Base-by-base conservation (phyloP, 2,888 invertebrate genomes). In the Leucophenga maculata region DNA sequence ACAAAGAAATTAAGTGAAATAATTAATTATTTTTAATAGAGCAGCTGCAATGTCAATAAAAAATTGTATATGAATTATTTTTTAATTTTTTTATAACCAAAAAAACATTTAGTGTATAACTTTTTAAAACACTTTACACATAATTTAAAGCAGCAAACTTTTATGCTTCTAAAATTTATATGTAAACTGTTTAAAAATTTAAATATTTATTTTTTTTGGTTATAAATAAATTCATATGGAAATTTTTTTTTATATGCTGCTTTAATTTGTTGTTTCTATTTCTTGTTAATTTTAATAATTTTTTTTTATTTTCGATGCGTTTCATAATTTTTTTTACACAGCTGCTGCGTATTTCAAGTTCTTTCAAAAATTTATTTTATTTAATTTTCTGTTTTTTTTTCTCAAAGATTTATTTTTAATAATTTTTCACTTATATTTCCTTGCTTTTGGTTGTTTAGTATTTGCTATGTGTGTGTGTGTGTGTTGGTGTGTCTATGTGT, bases 261-360 rank as follows among this genome's bases (percentile, higher is more conserved):
- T 69, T 71, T 68, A 69, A 52, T 52, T 72, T 67, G 64, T 69
- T 64, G 46, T 72, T 65, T 67, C 48, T 68, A 39, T 71, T 69
- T 68, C 55, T 69, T 65, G 11, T 55, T 18, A 26, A 20, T 44
- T 46, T 44, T 22, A 65, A 54, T 44, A 46, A 50, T 1, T 2
- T 65, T 44, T 13, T 39, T n/a, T n/a, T n/a, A n/a, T n/a, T n/a
- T n/a, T n/a, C n/a, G 14, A 20, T 73, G 31, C 31, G 31, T 55
- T 55, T 55, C 8, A 68, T 44, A 67, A 39, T 16, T 52, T 44
- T 54, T 44, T 60, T 22, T 39, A 44, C 31, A 46, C 54, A 62
- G 32, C 48, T 62, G 54, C 44, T 22, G 18, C 16, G 18, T 9
- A 22, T 39, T 39, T 39, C 39, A 39, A 39, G 1, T 55, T n/a